Conservation (phyloP, 2,113 vertebrate genomes). For the Chamaea fasciata region DNA sequence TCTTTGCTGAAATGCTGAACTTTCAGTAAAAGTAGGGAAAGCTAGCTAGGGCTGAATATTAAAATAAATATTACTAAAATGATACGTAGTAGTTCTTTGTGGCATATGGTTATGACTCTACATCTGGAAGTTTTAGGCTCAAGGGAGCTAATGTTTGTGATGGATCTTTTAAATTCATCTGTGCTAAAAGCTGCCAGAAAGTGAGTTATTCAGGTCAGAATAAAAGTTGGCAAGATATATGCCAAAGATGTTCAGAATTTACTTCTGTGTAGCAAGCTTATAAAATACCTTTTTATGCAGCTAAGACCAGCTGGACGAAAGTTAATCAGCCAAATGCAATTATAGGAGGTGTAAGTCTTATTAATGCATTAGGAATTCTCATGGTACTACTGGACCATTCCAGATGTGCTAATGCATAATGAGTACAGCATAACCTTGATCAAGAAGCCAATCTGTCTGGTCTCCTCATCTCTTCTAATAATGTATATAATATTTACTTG, state of each 20-base stretch:
- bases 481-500: constrained; percentile 56
- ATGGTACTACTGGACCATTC: constrained; percentile 56
- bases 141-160: constrained; percentile 61
- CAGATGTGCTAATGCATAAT: constrained; percentile 67
- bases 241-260: constrained; percentile 68
- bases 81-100: background rate
- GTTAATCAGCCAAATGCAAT: constrained; percentile 75
- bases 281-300: constrained; percentile 71
- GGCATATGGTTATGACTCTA: constrained; percentile 68
- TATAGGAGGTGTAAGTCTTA: constrained; percentile 59
- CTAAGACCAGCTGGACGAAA: constrained; percentile 74
- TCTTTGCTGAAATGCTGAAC: background rate
- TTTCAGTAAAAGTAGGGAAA: background rate
- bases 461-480: constrained; percentile 34
- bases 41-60: background rate
- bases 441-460: constrained; percentile 14
- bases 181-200: constrained; percentile 56
- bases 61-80: constrained; percentile 23
- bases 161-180: constrained; percentile 68
- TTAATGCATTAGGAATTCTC: constrained; percentile 73
- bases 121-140: constrained; percentile 71
- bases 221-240: constrained; percentile 66
- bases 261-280: constrained; percentile 60
- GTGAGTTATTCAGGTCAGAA: constrained; percentile 64
- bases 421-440: constrained; percentile 61